Base-by-base conservation (phyloP, 2,113 vertebrate genomes). In the Terrapene triunguis region DNA sequence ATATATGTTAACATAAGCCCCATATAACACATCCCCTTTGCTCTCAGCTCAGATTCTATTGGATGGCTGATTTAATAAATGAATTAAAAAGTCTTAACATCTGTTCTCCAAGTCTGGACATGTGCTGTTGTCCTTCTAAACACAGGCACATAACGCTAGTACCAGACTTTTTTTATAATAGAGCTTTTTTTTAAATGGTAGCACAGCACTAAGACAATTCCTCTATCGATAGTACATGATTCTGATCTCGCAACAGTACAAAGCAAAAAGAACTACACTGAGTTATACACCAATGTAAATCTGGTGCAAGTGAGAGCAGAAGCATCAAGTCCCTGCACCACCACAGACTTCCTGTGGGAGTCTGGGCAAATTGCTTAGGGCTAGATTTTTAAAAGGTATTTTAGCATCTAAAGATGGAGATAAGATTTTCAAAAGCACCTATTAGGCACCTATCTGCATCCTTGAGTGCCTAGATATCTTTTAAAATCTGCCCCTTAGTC, bases 191-290 rank as follows among this genome's bases (percentile, higher is more conserved):
- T 47, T 6, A 62, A 91, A 24, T 21, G 38, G 16, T 2, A 0
- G 16, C 3, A 0, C 32, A 4, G 38, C 1, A 80, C 50, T 22
- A 80, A 85, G 90, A n/a, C 9, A 16, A 48, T 47, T 86, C 48
- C 72, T 91, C n/a, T 0, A 0, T 44, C 69, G n/a, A 32, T n/a
- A 13, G 59, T 13, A 10, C 29, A 7, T 65, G 6, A 65, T 88
- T 57, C n/a, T 62, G 0, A 0, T 42, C 0, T 65, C 57, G 88
- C 78, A 55, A 6, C 53, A 0, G 0, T 0, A 0, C 0, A 4
- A 50, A 94, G 69, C 24, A 21, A 0, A 80, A 47, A 78, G 85
- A 65, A 35, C 62, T 35, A 17, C 13, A 16, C 59, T 62, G 57
- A 59, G 57, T 65, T n/a, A 65, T 65, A 8, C 62, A 65, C 32